Evolutionary conservation across 1,140 invertebrate genomes (phyloP).

Genomic region (Hydropsyche tenuis): DNA sequence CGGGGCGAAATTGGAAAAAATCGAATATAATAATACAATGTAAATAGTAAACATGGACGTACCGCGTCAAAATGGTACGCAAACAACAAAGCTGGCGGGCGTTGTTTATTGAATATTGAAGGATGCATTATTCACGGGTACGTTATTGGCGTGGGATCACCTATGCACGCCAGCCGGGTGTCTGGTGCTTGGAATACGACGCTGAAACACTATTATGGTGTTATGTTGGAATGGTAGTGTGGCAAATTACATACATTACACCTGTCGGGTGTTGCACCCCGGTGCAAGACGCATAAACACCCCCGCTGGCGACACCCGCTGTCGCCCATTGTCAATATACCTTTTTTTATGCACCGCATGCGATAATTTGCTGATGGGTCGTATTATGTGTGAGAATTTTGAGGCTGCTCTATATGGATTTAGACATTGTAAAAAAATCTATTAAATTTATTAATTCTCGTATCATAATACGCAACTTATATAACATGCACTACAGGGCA

Average conservation of each 20-base stretch:
- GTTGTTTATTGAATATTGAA: slow-evolving; percentile 30
- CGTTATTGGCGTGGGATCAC: slow-evolving; percentile 33
- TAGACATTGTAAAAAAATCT: too few relatives aligned
- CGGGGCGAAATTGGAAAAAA: too few relatives aligned
- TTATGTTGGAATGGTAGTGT: not conserved
- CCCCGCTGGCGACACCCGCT: not conserved
- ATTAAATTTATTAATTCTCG: too few relatives aligned
- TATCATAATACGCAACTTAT: too few relatives aligned
- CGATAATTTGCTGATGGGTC: slow-evolving; percentile 31
- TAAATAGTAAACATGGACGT: too few relatives aligned
- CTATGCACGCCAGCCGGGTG: too few relatives aligned
- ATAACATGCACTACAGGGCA: too few relatives aligned
- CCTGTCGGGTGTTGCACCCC: slow-evolving; percentile 32
- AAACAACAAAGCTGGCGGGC: not conserved
- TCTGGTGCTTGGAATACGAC: too few relatives aligned
- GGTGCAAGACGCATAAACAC: slow-evolving; percentile 24
- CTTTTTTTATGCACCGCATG: not conserved
- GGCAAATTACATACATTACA: slow-evolving; percentile 31
- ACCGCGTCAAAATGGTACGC: too few relatives aligned
- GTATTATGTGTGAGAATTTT: slow-evolving; percentile 16
- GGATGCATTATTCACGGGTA: slow-evolving; percentile 25
- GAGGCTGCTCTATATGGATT: too few relatives aligned
- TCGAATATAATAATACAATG: too few relatives aligned
- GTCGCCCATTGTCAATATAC: slow-evolving; percentile 20
- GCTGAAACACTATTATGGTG: slow-evolving; percentile 3